Percentiles rank a stretch among this genome's conserved stretches.
These are phyloP conservation scores for Keiferia lycopersicella DNA, from an alignment of 2,888 invertebrate genomes.

Conservation along the genomic window DNA sequence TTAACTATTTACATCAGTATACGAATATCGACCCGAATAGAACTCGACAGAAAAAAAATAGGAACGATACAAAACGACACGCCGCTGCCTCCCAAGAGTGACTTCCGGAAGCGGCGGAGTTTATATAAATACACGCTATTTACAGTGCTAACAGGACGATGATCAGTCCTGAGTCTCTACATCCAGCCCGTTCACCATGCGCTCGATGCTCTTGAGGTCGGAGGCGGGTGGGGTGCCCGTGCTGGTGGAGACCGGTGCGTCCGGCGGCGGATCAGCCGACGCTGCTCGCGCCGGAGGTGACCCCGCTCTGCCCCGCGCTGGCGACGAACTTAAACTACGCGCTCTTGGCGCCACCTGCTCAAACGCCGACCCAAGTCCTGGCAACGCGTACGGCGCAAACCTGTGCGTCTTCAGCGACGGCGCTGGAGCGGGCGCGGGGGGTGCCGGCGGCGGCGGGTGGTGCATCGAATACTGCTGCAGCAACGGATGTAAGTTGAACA, in stretches of 20 bases:
- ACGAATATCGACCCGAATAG: slow-evolving; percentile 76
- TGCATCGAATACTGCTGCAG: slow-evolving; percentile 93
- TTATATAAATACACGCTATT: slow-evolving; percentile 76
- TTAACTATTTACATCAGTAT: slow-evolving; percentile 76
- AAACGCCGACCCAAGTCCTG: slow-evolving; percentile 90
- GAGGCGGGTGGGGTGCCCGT: slow-evolving; percentile 84
- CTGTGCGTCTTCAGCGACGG: slow-evolving; percentile 85
- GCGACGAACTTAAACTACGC: slow-evolving; percentile 83
- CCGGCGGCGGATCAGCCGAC: slow-evolving; percentile 77
- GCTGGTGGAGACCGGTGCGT: slow-evolving; percentile 78
- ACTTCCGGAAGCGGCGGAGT: slow-evolving; percentile 43
- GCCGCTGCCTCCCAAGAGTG: slow-evolving; percentile 44
- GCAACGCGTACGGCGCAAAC: slow-evolving; percentile 94
- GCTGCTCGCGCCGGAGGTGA: slow-evolving; percentile 75
- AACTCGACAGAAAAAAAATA: slow-evolving; percentile 79
- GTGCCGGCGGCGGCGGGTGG: slow-evolving; percentile 80
- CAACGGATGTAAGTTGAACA: slow-evolving; percentile 94
- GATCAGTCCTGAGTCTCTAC: slow-evolving; percentile 86
- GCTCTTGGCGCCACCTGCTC: slow-evolving; percentile 93
- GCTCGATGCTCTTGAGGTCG: slow-evolving; percentile 97
- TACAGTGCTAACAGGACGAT: slow-evolving; percentile 56
- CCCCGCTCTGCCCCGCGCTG: slow-evolving; percentile 66
- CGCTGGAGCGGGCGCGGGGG: slow-evolving; percentile 83
- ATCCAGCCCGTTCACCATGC: slow-evolving; percentile 98
- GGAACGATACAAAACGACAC: slow-evolving; percentile 78